Evolutionary conservation across 2,113 vertebrate genomes (phyloP).

Genomic region (Mesembrinibis cayennensis): DNA sequence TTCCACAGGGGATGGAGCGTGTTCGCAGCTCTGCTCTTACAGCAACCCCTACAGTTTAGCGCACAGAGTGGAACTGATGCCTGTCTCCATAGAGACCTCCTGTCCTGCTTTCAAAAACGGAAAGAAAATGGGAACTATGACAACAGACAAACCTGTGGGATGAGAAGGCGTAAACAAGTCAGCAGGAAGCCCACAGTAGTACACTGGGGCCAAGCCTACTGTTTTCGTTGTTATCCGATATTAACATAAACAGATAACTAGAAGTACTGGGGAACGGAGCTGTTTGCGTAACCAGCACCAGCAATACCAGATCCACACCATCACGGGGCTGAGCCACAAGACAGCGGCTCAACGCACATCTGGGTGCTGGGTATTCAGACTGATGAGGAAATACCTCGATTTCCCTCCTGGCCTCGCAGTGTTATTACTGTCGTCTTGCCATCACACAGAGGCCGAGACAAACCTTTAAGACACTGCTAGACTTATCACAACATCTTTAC

Average conservation of each 20-base stretch:
- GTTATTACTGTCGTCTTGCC: neutral
- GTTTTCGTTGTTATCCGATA: neutral
- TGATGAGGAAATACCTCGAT: neutral
- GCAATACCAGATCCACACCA: neutral
- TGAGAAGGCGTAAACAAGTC: constrained; percentile 35
- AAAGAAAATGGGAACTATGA: constrained; percentile 42
- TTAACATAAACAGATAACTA: constrained; percentile 34
- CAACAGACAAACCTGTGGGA: constrained; percentile 59
- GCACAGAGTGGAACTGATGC: constrained; percentile 29
- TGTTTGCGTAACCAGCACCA: neutral
- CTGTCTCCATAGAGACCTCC: constrained; percentile 62
- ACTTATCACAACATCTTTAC: accelerated
- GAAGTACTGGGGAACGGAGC: neutral
- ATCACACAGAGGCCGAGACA: neutral
- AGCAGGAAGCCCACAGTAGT: constrained; percentile 15
- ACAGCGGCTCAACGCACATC: accelerated
- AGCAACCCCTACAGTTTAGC: constrained; percentile 60
- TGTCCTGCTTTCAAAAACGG: constrained; percentile 21
- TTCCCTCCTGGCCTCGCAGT: accelerated
- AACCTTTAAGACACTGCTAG: neutral
- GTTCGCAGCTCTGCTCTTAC: constrained; percentile 48
- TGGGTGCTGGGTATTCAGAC: no score
- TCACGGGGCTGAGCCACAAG: neutral
- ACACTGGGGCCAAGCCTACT: neutral
- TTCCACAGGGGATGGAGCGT: neutral